Evolutionary conservation across 2,797 vertebrate genomes (phyloP).

Genomic region (Benthosema pterotum): DNA sequence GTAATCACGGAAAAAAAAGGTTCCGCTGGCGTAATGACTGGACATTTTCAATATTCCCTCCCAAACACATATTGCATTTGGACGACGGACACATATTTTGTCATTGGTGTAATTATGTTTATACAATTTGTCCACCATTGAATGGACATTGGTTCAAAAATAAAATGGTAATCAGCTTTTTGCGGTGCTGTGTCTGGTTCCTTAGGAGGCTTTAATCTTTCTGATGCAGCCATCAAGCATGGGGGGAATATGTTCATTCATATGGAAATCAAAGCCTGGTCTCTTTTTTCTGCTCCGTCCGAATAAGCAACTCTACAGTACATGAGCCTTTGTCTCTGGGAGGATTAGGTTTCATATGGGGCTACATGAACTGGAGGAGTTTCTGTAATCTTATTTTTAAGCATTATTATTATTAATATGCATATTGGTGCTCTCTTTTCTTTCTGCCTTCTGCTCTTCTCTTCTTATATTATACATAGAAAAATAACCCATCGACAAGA

Average conservation of each 20-base stretch:
- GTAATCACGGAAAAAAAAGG: conserved; percentile 22
- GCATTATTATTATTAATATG: conserved; percentile 68
- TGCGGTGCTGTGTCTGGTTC: conserved; percentile 29
- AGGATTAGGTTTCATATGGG: conserved; percentile 75
- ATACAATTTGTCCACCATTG: conserved; percentile 35
- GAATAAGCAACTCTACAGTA: conserved; percentile 53
- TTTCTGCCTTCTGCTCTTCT: too few species aligned
- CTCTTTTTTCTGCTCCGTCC: conserved; percentile 53
- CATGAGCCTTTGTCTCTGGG: conserved; percentile 67
- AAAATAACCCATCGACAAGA: too few species aligned
- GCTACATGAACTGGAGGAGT: conserved; percentile 72
- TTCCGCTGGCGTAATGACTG: neutral
- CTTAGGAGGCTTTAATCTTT: conserved; percentile 66
- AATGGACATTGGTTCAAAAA: conserved; percentile 36
- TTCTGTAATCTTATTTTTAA: conserved; percentile 61
- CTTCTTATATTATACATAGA: too few species aligned
- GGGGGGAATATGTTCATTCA: conserved; percentile 64
- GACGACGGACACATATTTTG: conserved; percentile 3
- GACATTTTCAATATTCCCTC: conserved; percentile 27
- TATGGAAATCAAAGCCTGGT: conserved; percentile 69
- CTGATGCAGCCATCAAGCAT: conserved; percentile 61
- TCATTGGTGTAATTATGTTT: conserved; percentile 26
- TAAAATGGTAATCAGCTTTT: conserved; percentile 41
- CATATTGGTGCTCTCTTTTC: conserved; percentile 45
- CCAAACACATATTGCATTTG: neutral